Base-by-base conservation (phyloP, 2,113 vertebrate genomes). In the Hydrochoerus hydrochaeris region DNA sequence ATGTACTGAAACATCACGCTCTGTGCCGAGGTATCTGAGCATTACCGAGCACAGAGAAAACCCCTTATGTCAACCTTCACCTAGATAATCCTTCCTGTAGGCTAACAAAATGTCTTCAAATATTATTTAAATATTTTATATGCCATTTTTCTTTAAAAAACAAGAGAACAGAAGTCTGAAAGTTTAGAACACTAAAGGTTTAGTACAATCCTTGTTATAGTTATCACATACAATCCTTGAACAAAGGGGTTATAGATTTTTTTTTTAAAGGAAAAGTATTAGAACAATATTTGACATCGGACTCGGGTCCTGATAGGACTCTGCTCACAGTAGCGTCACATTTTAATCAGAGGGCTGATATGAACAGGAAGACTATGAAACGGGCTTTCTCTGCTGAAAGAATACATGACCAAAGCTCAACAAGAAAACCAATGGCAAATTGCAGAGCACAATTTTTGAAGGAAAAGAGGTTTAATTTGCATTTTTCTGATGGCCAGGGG, bases 61-160 rank as follows among this genome's bases (percentile, higher is more conserved):
- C 14, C 13, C 5, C 28, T 35, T 19, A 85, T 30, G 58, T 49
- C 49, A 89, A 65, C 5, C n/a, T 63, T 71, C 60, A 35, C 49
- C 60, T 81, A 5, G 83, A 16, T 32, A 49, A 80, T 73, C 26
- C 58, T 92, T 75, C 52, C 32, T 20, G 85, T 41, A 62, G 35
- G 32, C 8, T 22, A 91, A 65, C 41, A 77, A 85, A 77, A 71
- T 58, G 49, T 17, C 30, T 67, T 65, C 38, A 35, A 85, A 77
- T 49, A 83, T 85, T 77, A 80, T 86, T 54, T 46, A 78, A 67
- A 87, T 38, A 78, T 63, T 60, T 24, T 41, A 63, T 38, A 46
- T 60, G 22, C 19, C 30, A 67, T 14, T 95, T 41, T 92, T 71
- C 69, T 24, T 8, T 85, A 95, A 88, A 95, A 38, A 41, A 12